Evolutionary conservation across 2,113 vertebrate species (phyloP), one percentile per base, ranked within the genome.

Genomic region (Erpornis zantholeuca): DNA sequence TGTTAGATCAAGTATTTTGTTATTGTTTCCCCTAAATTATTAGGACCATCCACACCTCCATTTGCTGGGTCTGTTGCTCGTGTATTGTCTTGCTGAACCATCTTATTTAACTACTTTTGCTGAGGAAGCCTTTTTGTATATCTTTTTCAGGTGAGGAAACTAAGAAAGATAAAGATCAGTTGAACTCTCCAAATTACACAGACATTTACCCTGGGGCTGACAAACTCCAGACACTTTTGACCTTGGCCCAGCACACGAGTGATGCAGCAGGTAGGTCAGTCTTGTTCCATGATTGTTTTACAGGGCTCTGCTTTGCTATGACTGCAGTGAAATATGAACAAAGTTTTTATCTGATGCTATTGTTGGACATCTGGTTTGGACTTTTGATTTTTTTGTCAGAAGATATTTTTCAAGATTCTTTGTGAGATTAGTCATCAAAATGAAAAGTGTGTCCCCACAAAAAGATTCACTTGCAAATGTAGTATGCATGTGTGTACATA

Each of bases 401-500:
- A 83, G 35, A 28, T 2, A 4, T 54, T 64, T 88, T 90, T 54
- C 27, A 64, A 40, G 38, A 29, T 70, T 82, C 27, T n/a, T 61
- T 33, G 11, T 15, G 45, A 49, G 19, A 31, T 90, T 31, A 28
- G 15, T 61, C 10, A 68, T 86, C 50, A 81, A 78, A 91, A 68
- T 31, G 17, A 52, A 71, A 88, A 65, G 16, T 36, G 6, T 38
- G 8, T 21, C 13, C 9, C 7, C 2, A 1, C 11, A 36, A 52
- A 52, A 77, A 78, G 12, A 36, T 19, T 29, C 2, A 11, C 9
- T 86, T 79, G 15, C 8, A 86, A 72, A 33, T 56, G 24, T 13
- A 23, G 3, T 21, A 3, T 42, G 5, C 10, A 0, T 59, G 2
- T 33, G 7, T 57, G 2, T 44, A 45, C 19, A 38, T 17, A 25